phyloP scores from a whole-genome alignment of 2,797 vertebrate genomes.

The Chaenodraco wilsoni region DNA sequence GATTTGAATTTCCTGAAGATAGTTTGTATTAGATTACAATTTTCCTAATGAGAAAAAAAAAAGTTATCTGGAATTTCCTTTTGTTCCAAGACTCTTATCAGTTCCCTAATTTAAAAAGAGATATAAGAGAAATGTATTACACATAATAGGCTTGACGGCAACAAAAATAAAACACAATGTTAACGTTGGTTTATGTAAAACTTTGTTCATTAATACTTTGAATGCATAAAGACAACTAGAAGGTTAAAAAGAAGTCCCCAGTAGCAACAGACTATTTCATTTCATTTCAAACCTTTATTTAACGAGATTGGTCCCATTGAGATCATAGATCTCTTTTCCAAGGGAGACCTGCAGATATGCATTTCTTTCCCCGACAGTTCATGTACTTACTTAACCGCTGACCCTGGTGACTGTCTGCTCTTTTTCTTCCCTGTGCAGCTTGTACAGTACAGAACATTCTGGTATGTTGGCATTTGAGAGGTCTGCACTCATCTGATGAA shows the following conservation, averaged over 20 bases:
- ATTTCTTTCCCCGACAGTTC: conserved; percentile 3
- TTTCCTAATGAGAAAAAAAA: no score
- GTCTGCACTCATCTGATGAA: conserved; percentile 46
- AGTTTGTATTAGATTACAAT: neutral
- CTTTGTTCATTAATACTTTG: neutral
- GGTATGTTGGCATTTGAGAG: conserved; percentile 36
- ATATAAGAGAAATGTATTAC: neutral
- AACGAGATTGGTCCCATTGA: no score
- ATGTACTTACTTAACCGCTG: neutral
- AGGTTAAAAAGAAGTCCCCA: neutral
- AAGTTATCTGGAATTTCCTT: no score
- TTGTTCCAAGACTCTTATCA: no score
- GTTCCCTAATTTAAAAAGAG: neutral
- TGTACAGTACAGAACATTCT: conserved; percentile 54
- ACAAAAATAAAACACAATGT: neutral
- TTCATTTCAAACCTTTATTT: no score
- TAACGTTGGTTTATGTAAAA: neutral
- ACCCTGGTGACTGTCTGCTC: conserved; percentile 28
- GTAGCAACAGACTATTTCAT: neutral
- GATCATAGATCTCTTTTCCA: no score
- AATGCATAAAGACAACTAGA: neutral
- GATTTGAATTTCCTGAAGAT: neutral
- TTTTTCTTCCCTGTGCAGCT: conserved; percentile 25
- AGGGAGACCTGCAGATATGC: no score
- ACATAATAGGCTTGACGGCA: neutral